Conservation (phyloP, 2,797 vertebrate genomes). For the Leptatherina wallacei region DNA sequence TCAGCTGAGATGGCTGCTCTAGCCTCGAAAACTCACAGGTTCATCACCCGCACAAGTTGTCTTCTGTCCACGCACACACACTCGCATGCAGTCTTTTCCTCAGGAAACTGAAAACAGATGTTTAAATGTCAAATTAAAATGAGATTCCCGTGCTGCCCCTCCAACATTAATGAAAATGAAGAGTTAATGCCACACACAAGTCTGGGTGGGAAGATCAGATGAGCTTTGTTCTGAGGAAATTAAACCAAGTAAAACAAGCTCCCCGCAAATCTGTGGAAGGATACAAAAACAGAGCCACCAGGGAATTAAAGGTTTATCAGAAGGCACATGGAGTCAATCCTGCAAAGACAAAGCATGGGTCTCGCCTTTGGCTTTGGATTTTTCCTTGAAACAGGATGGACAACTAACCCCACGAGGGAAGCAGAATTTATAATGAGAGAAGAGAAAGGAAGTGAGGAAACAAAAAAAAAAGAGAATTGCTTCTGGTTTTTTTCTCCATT, state of each 20-base stretch:
- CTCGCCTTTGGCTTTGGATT: conserved; percentile 54
- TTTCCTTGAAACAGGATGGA: conserved; percentile 56
- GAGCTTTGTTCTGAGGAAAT: conserved; percentile 86
- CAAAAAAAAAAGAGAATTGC: conserved; percentile 7
- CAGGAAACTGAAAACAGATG: conserved; percentile 86
- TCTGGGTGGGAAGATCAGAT: conserved; percentile 78
- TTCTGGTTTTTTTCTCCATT: conserved; percentile 10
- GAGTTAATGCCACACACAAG: conserved; percentile 81
- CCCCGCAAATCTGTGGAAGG: conserved; percentile 67
- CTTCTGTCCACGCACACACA: conserved; percentile 25
- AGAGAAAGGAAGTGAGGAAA: conserved; percentile 28
- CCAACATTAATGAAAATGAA: conserved; percentile 86
- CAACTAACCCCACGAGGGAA: conserved; percentile 28
- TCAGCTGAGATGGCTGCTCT: conserved; percentile 54
- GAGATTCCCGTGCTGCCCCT: conserved; percentile 80
- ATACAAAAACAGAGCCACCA: conserved; percentile 70
- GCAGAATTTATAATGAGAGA: conserved; percentile 37
- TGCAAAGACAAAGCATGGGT: conserved; percentile 60
- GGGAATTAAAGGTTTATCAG: conserved; percentile 79
- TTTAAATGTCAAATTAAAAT: conserved; percentile 88
- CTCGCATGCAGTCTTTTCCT: conserved; percentile 45
- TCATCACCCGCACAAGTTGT: conserved; percentile 55
- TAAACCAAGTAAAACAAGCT: conserved; percentile 82
- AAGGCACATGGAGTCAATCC: conserved; percentile 68
- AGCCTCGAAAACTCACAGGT: conserved; percentile 49